phyloP scores from a whole-genome alignment of 2,113 vertebrate genomes.

The Naja naja region DNA sequence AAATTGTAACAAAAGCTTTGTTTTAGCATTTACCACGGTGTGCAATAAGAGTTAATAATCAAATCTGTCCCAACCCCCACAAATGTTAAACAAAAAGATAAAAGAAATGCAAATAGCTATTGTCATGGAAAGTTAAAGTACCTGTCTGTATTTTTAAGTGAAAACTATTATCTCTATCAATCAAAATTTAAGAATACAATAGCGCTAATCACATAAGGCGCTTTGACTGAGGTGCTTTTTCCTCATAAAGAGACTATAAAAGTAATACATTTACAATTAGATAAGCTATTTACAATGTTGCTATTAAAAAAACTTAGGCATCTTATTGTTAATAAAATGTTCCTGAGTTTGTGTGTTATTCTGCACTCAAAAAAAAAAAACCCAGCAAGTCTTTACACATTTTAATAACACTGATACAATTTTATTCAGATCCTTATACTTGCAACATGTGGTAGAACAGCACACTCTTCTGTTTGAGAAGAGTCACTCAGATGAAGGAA shows the following conservation, averaged over 20 bases:
- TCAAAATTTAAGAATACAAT: slow-evolving; percentile 89
- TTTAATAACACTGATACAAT: slow-evolving; percentile 76
- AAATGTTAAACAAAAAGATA: slow-evolving; percentile 85
- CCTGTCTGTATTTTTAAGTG: slow-evolving; percentile 87
- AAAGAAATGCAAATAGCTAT: slow-evolving; percentile 89
- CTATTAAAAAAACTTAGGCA: slow-evolving; percentile 72
- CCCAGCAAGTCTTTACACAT: slow-evolving; percentile 71
- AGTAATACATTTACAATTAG: slow-evolving; percentile 78
- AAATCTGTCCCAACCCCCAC: slow-evolving; percentile 82
- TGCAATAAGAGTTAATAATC: slow-evolving; percentile 84
- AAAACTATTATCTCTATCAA: slow-evolving; percentile 90
- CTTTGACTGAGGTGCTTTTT: slow-evolving; percentile 78
- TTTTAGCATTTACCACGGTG: slow-evolving; percentile 78
- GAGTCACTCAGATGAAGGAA: slow-evolving; percentile 74
- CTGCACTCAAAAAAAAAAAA: slow-evolving; percentile 66
- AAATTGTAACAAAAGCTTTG: slow-evolving; percentile 81
- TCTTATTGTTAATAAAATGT: slow-evolving; percentile 75
- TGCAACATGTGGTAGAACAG: slow-evolving; percentile 79
- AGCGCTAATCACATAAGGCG: slow-evolving; percentile 83
- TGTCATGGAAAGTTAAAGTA: slow-evolving; percentile 87
- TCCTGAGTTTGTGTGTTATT: slow-evolving; percentile 72
- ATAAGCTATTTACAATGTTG: slow-evolving; percentile 77
- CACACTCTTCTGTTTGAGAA: slow-evolving; percentile 83
- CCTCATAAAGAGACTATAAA: slow-evolving; percentile 74
- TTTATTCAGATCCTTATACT: slow-evolving; percentile 72